These are phyloP conservation scores for Chironomus striatipennis DNA, from an alignment of 1,140 invertebrate genomes.

Conservation along the genomic window DNA sequence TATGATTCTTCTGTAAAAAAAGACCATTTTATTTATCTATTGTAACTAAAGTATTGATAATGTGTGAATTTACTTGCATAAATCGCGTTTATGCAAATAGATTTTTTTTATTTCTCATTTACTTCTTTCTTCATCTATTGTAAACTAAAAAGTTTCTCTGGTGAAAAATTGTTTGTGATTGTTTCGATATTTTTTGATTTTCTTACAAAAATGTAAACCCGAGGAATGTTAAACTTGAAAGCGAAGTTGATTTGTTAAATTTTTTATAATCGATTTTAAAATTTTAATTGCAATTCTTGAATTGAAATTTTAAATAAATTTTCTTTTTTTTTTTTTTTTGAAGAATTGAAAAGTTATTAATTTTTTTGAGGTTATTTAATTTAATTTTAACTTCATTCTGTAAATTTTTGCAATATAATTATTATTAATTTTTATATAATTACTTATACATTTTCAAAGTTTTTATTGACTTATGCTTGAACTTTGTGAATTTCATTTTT, in stretches of 20 bases:
- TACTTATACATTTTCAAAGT: too few species aligned
- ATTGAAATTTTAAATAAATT: neutral
- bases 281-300: neutral
- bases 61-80: neutral
- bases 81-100: neutral
- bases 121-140: slow-evolving; percentile 2
- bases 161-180: neutral
- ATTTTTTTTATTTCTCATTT: neutral
- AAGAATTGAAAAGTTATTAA: too few species aligned
- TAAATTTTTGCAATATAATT: too few species aligned
- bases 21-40: slow-evolving; percentile 24
- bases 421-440: too few species aligned
- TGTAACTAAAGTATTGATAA: slow-evolving; percentile 18
- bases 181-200: too few species aligned
- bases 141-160: neutral
- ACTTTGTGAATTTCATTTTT: too few species aligned
- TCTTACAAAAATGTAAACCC: too few species aligned
- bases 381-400: too few species aligned
- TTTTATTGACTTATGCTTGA: too few species aligned
- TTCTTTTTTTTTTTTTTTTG: too few species aligned
- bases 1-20: slow-evolving; percentile 20
- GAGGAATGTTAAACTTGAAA: neutral
- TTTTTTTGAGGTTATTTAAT: too few species aligned
- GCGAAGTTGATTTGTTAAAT: neutral
- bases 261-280: neutral